Conservation (phyloP, 1,140 invertebrate species). For the Philopotamus ludificatus region DNA sequence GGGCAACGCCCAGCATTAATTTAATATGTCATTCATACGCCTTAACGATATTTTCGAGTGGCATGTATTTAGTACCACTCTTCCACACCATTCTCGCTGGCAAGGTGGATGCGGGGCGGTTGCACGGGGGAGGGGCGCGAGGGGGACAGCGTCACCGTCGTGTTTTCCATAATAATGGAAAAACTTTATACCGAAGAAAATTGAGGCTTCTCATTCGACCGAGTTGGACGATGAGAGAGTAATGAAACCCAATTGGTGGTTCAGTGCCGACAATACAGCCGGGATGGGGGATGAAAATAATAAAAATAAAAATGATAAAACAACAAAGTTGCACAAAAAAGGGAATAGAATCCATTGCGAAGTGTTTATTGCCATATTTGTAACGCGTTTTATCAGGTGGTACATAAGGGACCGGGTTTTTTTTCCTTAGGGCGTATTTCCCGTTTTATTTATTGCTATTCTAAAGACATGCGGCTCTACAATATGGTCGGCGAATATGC, state of each 20-base stretch:
- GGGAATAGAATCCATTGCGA: neutral
- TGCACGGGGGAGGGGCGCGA: neutral
- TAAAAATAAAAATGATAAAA: neutral
- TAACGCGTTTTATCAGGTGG: neutral
- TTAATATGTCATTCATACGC: constrained; percentile 12
- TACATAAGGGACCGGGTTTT: neutral
- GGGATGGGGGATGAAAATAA: too few relatives aligned
- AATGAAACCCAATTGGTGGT: constrained; percentile 10
- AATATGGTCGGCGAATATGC: constrained; percentile 1
- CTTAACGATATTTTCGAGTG: constrained; percentile 10
- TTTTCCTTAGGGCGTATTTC: neutral
- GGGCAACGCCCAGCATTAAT: neutral
- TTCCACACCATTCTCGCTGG: neutral
- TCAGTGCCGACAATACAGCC: neutral
- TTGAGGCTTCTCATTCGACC: constrained; percentile 6
- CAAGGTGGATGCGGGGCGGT: neutral
- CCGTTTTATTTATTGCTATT: neutral
- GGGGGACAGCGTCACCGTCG: neutral
- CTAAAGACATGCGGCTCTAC: neutral
- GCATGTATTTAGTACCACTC: neutral
- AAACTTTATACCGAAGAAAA: constrained; percentile 3
- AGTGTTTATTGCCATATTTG: too few relatives aligned
- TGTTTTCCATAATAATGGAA: constrained; percentile 11
- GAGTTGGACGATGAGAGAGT: constrained; percentile 1
- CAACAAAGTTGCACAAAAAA: neutral